These are phyloP conservation scores for Drosophila bifasciata DNA, from an alignment of 1,140 invertebrate species.

Conservation along the genomic window DNA sequence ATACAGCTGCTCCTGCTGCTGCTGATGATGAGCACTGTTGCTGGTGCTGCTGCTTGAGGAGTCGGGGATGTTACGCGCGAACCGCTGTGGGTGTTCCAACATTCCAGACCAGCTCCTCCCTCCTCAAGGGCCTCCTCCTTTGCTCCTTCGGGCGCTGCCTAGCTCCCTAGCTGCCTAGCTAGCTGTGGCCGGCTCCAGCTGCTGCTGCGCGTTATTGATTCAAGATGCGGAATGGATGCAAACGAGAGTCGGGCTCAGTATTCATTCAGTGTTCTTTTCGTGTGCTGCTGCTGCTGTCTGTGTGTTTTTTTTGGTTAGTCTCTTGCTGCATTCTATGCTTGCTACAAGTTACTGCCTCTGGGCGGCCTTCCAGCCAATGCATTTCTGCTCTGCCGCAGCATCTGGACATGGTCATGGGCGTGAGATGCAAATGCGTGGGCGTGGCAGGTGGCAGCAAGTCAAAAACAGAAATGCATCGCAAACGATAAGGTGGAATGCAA, in stretches of 20 bases:
- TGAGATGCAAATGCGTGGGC: slow-evolving; percentile 7
- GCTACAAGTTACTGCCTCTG: slow-evolving; percentile 36
- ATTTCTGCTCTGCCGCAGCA: slow-evolving; percentile 31
- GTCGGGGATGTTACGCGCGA: slow-evolving; percentile 83
- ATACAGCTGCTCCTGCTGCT: slow-evolving; percentile 62
- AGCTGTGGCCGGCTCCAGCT: slow-evolving; percentile 25
- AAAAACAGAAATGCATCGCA: slow-evolving; percentile 21
- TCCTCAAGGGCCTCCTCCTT: slow-evolving; percentile 34
- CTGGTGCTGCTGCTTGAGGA: slow-evolving; percentile 71
- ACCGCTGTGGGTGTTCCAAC: slow-evolving; percentile 84
- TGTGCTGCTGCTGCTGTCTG: slow-evolving; percentile 27
- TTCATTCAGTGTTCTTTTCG: slow-evolving; percentile 19
- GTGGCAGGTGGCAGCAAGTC: slow-evolving; percentile 32
- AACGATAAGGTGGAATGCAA: slow-evolving; percentile 20
- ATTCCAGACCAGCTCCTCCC: slow-evolving; percentile 78
- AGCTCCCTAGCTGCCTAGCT: neutral
- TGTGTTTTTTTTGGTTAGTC: slow-evolving; percentile 26
- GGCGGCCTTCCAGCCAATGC: slow-evolving; percentile 28
- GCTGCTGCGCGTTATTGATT: slow-evolving; percentile 35
- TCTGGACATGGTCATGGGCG: slow-evolving; percentile 21
- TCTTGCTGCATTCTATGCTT: slow-evolving; percentile 32
- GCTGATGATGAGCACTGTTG: slow-evolving; percentile 50
- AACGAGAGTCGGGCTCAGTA: slow-evolving; percentile 5
- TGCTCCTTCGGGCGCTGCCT: slow-evolving; percentile 31
- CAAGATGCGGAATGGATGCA: slow-evolving; percentile 25